Evolutionary conservation across 2,797 vertebrate species (phyloP), one percentile per base, ranked within the genome.

Genomic region (Phalloptychus januarius): DNA sequence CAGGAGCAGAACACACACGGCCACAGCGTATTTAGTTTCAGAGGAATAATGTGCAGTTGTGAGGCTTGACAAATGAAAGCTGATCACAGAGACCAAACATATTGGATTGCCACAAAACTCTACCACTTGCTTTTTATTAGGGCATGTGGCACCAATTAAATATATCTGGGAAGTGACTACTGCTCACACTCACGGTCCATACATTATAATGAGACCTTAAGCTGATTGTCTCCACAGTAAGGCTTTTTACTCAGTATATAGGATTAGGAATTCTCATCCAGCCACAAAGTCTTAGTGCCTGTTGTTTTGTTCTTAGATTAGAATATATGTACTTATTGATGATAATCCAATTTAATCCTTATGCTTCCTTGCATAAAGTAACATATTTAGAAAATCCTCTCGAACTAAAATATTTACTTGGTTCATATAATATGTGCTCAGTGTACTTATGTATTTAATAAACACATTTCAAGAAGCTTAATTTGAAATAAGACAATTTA

Each of bases 1-100:
- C 84, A 85, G 92, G 80, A 87, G 87, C 93, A 92, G 74, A 88
- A 86, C 36, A 84, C 81, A 86, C 15, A 75, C 92, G 91, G 86
- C 80, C 88, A 74, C 86, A 76, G 63, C 73, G 81, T 82, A 79
- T 92, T 85, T 80, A 83, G 81, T 56, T 90, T 77, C 83, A 78
- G 52, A 81, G 76, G 84, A 91, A 90, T 90, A 89, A 92, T 85
- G 67, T 76, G 87, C 85, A 85, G 81, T 74, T 77, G n/a, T 38
- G 81, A 82, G 78, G 76, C 77, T 83, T 52, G 44, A 85, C 87
- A 85, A 89, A 88, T 83, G 85, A 85, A 89, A 88, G 85, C 56
- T 76, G 80, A 92, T 86, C 77, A 74, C 28, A 33, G 79, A 81
- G 79, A 81, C 56, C 76, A 77, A 85, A 89, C 77, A 77, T 79